Percentiles rank a stretch among this genome's conserved stretches.
These are phyloP conservation scores for Argyresthia goedartella DNA, from an alignment of 2,888 invertebrate species.

Conservation along the genomic window DNA sequence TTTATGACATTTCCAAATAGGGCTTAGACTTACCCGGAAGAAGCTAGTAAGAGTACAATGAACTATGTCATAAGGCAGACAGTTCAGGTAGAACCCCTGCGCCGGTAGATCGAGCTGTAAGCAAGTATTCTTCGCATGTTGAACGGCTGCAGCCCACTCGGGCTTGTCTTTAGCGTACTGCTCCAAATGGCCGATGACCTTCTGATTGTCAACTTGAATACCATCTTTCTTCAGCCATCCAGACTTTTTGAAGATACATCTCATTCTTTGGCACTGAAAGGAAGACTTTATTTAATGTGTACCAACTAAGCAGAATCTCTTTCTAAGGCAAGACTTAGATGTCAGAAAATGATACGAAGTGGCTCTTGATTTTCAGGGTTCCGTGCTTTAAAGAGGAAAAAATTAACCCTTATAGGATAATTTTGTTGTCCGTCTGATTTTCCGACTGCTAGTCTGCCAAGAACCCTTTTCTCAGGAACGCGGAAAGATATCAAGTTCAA, in stretches of 20 bases:
- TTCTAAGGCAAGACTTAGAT: no score
- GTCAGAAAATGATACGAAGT: no score
- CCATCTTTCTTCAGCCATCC: constrained; percentile 25
- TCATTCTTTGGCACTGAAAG: constrained; percentile 36
- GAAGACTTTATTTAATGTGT: neutral
- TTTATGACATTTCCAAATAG: neutral
- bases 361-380: no score
- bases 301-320: no score
- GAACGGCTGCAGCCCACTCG: constrained; percentile 31
- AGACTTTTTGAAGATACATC: constrained; percentile 33
- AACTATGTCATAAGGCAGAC: constrained; percentile 40
- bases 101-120: constrained; percentile 25
- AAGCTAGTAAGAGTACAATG: constrained; percentile 32
- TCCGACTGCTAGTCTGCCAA: no score
- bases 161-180: constrained; percentile 29
- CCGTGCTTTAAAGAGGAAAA: no score
- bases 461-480: no score
- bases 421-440: no score
- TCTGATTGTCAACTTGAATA: constrained; percentile 25
- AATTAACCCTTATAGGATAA: no score
- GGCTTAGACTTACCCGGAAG: constrained; percentile 26
- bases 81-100: constrained; percentile 33
- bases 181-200: constrained; percentile 26
- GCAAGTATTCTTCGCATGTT: constrained; percentile 27
- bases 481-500: no score